Evolutionary conservation across 2,113 vertebrate genomes (phyloP).

Genomic region (Brachyhypopomus occidentalis): DNA sequence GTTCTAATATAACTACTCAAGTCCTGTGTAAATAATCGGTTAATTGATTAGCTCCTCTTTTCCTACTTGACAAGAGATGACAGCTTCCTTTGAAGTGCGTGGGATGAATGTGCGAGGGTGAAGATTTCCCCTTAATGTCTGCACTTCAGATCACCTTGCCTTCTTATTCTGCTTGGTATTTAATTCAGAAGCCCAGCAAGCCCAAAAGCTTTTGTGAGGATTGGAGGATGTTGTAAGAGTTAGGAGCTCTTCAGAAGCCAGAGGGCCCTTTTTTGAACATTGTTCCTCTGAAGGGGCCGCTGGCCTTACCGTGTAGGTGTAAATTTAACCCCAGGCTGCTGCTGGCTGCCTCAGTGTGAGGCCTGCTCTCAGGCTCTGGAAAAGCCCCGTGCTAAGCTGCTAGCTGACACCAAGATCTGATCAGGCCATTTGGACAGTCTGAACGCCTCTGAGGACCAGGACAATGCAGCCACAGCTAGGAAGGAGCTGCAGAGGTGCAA

Average conservation of each 20-base stretch:
- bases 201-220: background rate
- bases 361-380: background rate
- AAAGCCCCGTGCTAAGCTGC: background rate
- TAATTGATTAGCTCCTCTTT: no score
- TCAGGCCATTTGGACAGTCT: no score
- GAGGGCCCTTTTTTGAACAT: conserved; percentile 21
- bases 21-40: no score
- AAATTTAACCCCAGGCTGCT: conserved; percentile 27
- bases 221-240: conserved; percentile 9
- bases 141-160: background rate
- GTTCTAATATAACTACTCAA: no score
- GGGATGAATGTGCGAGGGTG: no score
- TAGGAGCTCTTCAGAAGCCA: background rate
- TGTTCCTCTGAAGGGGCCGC: conserved; percentile 8
- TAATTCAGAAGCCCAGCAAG: background rate
- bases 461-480: no score
- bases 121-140: background rate
- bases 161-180: background rate
- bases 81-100: no score
- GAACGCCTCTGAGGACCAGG: no score
- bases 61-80: no score
- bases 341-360: background rate
- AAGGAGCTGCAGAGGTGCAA: no score
- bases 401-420: background rate
- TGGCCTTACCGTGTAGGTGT: conserved; percentile 30